Evolutionary conservation across 1,140 invertebrate species (phyloP), one percentile per base, ranked within the genome.

Genomic region (Lordiphosa stackelbergi): DNA sequence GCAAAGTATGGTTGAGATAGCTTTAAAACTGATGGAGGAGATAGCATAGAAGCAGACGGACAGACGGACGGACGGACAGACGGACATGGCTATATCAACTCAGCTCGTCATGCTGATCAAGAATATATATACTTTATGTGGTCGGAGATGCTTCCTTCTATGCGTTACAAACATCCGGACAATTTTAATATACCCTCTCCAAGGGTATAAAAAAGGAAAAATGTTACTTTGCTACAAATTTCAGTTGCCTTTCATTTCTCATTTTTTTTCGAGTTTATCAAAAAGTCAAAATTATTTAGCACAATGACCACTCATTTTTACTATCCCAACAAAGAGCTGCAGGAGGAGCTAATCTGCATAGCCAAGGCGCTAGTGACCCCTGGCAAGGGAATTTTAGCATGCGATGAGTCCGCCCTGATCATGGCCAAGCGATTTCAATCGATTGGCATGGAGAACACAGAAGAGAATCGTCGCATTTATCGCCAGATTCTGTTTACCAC

Each of bases 401-500:
- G 94, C 64, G 95, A 96, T 88, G 95, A 96, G 84, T 95, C 95
- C 2, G 92, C 91, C 70, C 88, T 92, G 3, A 96, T 95, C 10
- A 96, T 96, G 90, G 96, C 95, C 66, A 97, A 97, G 86, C 91
- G 94, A 53, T 89, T 96, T 5, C 60, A 83, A 11, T 8, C 62
- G 9, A 83, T 88, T 37, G 94, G 94, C 8, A 90, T 94, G 1
- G 94, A 96, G 81, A 96, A 96, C 87, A 94, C 91, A 10, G 95
- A 96, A 66, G 94, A 98, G 37, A 97, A 98, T 88, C 92, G 98
- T 24, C 91, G 96, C 16, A 91, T 91, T 55, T 94, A 93, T 89
- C 91, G 93, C 38, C 94, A 99, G 89, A 90, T 99, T 24, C 91
- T 99, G 46, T 99, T 99, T 90, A 96, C 95, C 64, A 90, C 94